Base-by-base conservation (phyloP, 2,888 invertebrate species). In the Pristionchus maxplancki region DNA sequence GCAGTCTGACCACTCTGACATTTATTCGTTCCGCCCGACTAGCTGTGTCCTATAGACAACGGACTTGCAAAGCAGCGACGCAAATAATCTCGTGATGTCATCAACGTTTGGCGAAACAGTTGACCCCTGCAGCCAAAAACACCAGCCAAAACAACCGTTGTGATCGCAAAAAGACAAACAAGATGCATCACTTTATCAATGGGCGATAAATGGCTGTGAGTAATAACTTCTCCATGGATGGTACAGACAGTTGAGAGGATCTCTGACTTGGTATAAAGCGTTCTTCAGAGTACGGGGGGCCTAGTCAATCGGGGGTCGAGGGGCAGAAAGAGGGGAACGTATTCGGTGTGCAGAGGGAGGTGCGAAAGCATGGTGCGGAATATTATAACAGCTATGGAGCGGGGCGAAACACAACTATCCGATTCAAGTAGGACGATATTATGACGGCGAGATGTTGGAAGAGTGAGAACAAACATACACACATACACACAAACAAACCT, bases 191-290 rank as follows among this genome's bases (percentile, higher is more conserved):
- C 78, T 78, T 78, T 78, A 78, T 78, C 78, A 78, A 28, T 48
- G 44, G 20, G 20, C 44, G 78, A 78, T 44, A 28, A 78, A 78
- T 28, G 24, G 44, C 8, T 11, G 40, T 37, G 44, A 44, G 11
- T 20, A n/a, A 34, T n/a, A n/a, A n/a, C n/a, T n/a, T 78, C 78
- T 78, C 78, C 78, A 78, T n/a, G 78, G 78, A 78, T 78, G 78
- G 78, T 78, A 78, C 78, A 78, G 78, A 78, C 78, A 78, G 78
- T 78, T 48, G 78, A 71, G 71, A 71, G 34, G 71, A 71, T 71
- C 71, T 71, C 44, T 20, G 78, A 40, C 28, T 28, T 8, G 71
- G 71, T 5, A 20, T 78, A 78, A 78, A 78, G 78, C 78, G 28
- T n/a, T 44, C 24, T 40, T 40, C 74, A 78, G 78, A 40, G 78